Evolutionary conservation across 2,797 vertebrate species (phyloP).

Genomic region (Ispidina lecontei): DNA sequence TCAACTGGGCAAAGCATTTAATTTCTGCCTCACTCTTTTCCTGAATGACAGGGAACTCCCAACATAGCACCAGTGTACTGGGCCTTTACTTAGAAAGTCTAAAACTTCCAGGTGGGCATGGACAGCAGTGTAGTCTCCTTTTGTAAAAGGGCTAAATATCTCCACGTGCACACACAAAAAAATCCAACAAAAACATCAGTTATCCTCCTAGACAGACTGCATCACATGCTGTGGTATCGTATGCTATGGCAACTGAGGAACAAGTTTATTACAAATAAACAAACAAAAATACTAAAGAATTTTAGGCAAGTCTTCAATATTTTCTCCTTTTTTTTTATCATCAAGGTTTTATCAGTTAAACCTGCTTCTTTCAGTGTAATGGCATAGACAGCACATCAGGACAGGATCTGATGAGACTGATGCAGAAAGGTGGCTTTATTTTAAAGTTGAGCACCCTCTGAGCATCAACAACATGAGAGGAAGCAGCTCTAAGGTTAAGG

Average conservation of each 20-base stretch:
- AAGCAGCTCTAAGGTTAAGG: conserved; percentile 27
- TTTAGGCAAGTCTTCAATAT: not conserved
- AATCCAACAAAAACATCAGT: not conserved
- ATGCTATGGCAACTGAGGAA: not conserved
- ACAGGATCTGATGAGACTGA: not conserved
- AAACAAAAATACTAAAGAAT: not conserved
- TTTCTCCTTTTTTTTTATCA: not conserved
- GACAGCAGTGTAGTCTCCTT: not conserved
- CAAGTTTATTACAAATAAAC: not conserved
- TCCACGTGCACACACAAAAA: not conserved
- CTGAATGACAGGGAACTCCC: not conserved
- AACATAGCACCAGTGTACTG: fast-evolving
- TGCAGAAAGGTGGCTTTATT: not conserved
- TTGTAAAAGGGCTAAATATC: not conserved
- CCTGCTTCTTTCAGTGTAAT: not conserved
- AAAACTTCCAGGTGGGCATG: not conserved
- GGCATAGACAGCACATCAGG: not conserved
- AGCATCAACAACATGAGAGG: not conserved
- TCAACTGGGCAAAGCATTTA: not conserved
- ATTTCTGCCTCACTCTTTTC: not conserved
- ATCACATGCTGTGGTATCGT: not conserved
- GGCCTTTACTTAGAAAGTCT: not conserved
- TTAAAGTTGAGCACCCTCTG: not conserved
- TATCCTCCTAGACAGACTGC: not conserved
- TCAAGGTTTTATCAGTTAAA: not conserved